These are phyloP conservation scores for Fissipunctia ypsillon DNA, from an alignment of 2,888 invertebrate species.

Conservation along the genomic window DNA sequence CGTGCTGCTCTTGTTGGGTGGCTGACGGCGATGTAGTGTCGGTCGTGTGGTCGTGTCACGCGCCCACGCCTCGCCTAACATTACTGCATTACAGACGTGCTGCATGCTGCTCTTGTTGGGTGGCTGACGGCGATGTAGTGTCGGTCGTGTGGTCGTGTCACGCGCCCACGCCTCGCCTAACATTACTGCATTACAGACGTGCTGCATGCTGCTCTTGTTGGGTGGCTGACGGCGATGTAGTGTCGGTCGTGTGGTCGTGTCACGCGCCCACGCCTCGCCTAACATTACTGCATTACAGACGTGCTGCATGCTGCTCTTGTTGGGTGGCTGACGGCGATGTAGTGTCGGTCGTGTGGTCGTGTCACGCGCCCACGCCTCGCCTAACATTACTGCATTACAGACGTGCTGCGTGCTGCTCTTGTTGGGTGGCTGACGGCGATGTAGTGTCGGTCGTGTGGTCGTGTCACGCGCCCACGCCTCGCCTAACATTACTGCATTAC, in stretches of 20 bases:
- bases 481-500: background rate
- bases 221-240: background rate
- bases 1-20: background rate
- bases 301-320: background rate
- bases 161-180: conserved; percentile 8
- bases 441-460: background rate
- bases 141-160: background rate
- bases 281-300: background rate
- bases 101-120: background rate
- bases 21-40: background rate
- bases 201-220: background rate
- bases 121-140: background rate
- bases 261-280: conserved; percentile 7
- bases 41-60: background rate
- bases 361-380: conserved; percentile 12
- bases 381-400: background rate
- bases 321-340: background rate
- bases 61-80: conserved; percentile 6
- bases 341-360: background rate
- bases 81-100: background rate
- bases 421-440: background rate
- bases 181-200: background rate
- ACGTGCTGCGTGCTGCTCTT: background rate
- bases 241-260: background rate
- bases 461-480: conserved; percentile 12